These are phyloP conservation scores for Uloborus plumipes DNA, from an alignment of 2,888 invertebrate species.

Conservation along the genomic window DNA sequence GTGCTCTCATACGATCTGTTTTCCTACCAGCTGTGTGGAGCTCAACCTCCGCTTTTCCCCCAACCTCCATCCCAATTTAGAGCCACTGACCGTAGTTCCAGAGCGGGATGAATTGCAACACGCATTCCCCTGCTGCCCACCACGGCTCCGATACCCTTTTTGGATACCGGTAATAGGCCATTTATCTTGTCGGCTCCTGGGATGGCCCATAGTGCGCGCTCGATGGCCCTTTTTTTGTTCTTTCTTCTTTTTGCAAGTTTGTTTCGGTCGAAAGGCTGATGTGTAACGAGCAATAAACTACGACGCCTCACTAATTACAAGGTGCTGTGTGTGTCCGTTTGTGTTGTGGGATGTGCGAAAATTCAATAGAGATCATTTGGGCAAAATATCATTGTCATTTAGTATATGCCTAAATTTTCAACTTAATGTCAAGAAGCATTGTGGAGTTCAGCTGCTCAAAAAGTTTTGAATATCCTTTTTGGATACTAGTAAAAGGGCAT, in stretches of 20 bases:
- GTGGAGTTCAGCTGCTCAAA: background rate
- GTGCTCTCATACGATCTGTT: no score
- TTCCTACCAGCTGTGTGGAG: no score
- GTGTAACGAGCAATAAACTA: no score
- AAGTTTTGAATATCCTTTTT: constrained; percentile 28
- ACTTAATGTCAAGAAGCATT: no score
- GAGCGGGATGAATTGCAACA: constrained; percentile 30
- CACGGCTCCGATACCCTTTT: constrained; percentile 32
- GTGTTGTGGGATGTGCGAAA: no score
- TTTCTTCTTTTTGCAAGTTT: background rate
- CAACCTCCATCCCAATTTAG: background rate
- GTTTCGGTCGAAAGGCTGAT: constrained; percentile 3
- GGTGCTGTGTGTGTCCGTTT: no score
- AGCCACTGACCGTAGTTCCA: constrained; percentile 59
- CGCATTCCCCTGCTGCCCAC: constrained; percentile 24
- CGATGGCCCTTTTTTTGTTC: constrained; percentile 14
- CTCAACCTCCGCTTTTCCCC: background rate
- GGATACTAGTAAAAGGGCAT: constrained; percentile 34
- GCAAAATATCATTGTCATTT: no score
- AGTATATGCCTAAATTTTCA: no score
- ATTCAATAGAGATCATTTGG: no score
- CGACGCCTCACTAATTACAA: no score
- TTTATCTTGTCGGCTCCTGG: constrained; percentile 43
- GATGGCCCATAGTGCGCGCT: background rate
- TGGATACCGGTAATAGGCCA: constrained; percentile 39